Conservation (phyloP, 2,888 invertebrate genomes). For the Piscicola geometra region DNA sequence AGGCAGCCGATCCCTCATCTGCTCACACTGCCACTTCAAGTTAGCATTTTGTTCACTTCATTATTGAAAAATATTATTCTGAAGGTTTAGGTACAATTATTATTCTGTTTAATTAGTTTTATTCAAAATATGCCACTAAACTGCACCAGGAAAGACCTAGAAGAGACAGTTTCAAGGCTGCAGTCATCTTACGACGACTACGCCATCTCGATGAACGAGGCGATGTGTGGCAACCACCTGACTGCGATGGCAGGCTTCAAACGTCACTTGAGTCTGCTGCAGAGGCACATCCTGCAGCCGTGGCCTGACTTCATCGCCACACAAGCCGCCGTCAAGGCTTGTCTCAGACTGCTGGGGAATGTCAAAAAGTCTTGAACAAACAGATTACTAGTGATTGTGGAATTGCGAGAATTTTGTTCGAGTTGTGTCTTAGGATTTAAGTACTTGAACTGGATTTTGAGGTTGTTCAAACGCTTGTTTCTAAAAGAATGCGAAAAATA, state of each 20-base stretch:
- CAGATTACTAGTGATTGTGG: no score
- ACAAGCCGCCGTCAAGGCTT: slow-evolving; percentile 53
- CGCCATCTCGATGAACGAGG: slow-evolving; percentile 46
- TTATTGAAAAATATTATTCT: not conserved
- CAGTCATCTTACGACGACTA: slow-evolving; percentile 47
- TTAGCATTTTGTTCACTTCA: not conserved
- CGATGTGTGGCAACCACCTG: slow-evolving; percentile 45
- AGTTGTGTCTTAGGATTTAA: no score
- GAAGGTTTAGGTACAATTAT: not conserved
- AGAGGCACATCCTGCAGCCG: slow-evolving; percentile 48
- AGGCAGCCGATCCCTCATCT: slow-evolving; percentile 28
- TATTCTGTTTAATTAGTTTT: not conserved
- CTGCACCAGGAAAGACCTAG: slow-evolving; percentile 31
- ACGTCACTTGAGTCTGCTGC: slow-evolving; percentile 47
- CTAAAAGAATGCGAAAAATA: no score
- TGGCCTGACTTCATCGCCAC: slow-evolving; percentile 53
- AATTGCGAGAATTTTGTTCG: no score
- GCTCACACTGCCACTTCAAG: slow-evolving; percentile 37
- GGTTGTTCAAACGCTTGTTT: no score
- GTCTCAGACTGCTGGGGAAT: slow-evolving; percentile 42
- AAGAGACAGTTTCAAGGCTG: slow-evolving; percentile 41
- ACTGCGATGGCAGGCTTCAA: slow-evolving; percentile 46
- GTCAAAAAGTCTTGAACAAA: not conserved
- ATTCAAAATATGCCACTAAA: no score
- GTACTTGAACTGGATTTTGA: no score